Evolutionary conservation across 2,797 vertebrate genomes (phyloP), one percentile per base, ranked within the genome.

Genomic region (Sparidentex hasta): DNA sequence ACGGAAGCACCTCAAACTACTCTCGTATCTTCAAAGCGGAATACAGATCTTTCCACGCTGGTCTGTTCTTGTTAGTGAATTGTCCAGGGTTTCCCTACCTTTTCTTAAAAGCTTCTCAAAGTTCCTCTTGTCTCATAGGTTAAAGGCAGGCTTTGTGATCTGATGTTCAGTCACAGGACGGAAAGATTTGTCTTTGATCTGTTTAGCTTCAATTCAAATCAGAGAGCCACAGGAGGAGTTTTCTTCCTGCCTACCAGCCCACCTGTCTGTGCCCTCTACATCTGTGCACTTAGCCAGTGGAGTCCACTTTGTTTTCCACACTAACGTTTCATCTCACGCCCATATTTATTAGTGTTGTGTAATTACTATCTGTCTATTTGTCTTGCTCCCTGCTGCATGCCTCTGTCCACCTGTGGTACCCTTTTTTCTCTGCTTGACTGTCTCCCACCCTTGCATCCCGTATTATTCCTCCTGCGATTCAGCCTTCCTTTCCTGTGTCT

Each of bases 181-280:
- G 76, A 50, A 43, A 66, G 17, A 50, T 55, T 65, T 63, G n/a
- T 59, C 11, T 81, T 83, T 80, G 74, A 66, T 87, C 68, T 75
- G 47, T 86, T 80, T 54, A 59, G 69, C 69, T 66, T 71, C 64
- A 74, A 62, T 74, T 38, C 47, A 71, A 88, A 83, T 71, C 68
- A 66, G 66, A 76, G 41, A 58, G 21, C 52, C 65, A 71, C 71
- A 56, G 38, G 29, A 58, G 48, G 61, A 65, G 9, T 65, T 78
- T 18, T 65, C 21, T 61, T 29, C 55, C 52, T 76, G 33, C 78
- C 68, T 56, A 38, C 18, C 68, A 71, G 61, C 66, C 74, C 85
- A 81, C 74, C 84, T 87, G 63, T 72, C 86, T 73, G 71, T 57
- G 23, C 74, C 73, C 65, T 78, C 66, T 59, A 29, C 77, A 80